Percentiles rank a stretch among this genome's conserved stretches.
phyloP scores from a whole-genome alignment of 2,888 invertebrate species.

The Tipula vernalis region DNA sequence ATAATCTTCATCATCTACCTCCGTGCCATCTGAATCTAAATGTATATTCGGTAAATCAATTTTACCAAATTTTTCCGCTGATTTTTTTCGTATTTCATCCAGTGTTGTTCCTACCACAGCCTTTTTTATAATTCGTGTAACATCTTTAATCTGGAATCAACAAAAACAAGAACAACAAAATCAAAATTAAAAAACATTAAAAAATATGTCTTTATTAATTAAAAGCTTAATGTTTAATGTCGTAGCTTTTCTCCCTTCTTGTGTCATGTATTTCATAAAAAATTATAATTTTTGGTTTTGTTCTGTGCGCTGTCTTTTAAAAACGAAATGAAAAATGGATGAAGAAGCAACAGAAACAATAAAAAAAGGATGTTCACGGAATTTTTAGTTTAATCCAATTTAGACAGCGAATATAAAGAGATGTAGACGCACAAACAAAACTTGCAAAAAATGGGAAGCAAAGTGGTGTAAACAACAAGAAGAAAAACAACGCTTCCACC shows the following conservation, averaged over 20 bases:
- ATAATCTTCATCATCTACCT: slow-evolving; percentile 91
- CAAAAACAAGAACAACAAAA: background rate
- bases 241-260: background rate
- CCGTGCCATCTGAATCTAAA: slow-evolving; percentile 84
- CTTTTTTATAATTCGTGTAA: slow-evolving; percentile 65
- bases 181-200: background rate
- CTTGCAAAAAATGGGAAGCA: background rate
- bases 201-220: background rate
- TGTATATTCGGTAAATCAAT: slow-evolving; percentile 62
- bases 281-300: background rate
- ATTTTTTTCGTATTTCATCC: slow-evolving; percentile 63
- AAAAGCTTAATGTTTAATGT: background rate
- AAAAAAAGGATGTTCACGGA: background rate
- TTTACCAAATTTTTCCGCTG: slow-evolving; percentile 58
- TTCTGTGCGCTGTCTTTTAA: background rate
- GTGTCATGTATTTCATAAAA: background rate
- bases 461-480: background rate
- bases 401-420: background rate
- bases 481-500: background rate
- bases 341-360: background rate
- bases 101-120: slow-evolving; percentile 69
- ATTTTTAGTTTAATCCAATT: background rate
- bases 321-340: background rate
- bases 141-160: slow-evolving; percentile 41
- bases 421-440: background rate